A percentile compares a stretch with the other conserved stretches of the same genome.
Evolutionary conservation across 2,888 invertebrate species (phyloP).

Genomic region (Limnephilus lunatus): DNA sequence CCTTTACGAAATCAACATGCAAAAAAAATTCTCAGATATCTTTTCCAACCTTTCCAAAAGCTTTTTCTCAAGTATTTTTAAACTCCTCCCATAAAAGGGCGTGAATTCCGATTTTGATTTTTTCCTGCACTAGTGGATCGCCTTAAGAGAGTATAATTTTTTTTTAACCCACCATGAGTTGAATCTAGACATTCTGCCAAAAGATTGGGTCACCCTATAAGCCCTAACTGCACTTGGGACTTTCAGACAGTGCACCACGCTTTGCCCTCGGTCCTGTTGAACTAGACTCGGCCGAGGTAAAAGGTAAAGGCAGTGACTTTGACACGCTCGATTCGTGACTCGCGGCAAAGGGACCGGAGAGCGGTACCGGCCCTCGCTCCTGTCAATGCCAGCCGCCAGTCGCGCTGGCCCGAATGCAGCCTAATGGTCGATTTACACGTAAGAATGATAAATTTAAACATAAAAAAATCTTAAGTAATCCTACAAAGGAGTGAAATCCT

Average conservation of each 20-base stretch:
- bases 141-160: no score
- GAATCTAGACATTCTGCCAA: background rate
- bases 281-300: conserved; percentile 38
- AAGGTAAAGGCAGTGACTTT: conserved; percentile 50
- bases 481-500: no score
- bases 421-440: background rate
- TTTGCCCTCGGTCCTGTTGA: conserved; percentile 31
- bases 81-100: no score
- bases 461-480: no score
- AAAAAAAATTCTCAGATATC: no score
- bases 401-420: background rate
- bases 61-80: no score
- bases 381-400: conserved; percentile 16
- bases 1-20: no score
- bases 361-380: background rate
- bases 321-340: conserved; percentile 59
- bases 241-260: conserved; percentile 3
- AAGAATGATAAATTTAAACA: no score
- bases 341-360: background rate
- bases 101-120: no score
- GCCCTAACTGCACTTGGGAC: background rate
- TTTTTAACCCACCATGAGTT: no score
- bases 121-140: no score
- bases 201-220: background rate
- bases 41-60: no score